Evolutionary conservation across 2,888 invertebrate species (phyloP), one percentile per base, ranked within the genome.

Genomic region (Caenorhabditis imperialis): DNA sequence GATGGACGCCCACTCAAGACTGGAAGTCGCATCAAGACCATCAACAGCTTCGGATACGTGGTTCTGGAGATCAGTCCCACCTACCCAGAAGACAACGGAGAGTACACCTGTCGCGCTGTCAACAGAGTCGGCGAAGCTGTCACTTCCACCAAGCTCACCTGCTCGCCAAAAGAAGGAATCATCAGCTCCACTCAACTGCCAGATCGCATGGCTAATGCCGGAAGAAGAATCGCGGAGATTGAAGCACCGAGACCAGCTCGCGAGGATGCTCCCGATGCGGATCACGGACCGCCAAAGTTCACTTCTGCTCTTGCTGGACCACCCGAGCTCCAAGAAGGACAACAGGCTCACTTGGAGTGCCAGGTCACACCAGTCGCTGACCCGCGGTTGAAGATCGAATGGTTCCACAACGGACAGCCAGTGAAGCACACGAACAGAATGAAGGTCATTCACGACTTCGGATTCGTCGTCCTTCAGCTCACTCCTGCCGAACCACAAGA

Each of bases 1-100:
- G 95, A 96, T 88, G 95, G 95, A 27, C 92, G 93, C 83, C 93
- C 95, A 33, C 93, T 96, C 85, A 93, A 94, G 2, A 94, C 94
- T 10, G 95, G 95, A 72, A 94, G 94, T 5, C 92, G 96, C 88
- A 93, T 96, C 81, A 96, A 96, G 89, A 96, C 96, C 0, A 95
- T 96, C 83, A 94, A 95, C 87, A 97, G 98, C 88, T 97, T 98
- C 90, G 97, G 98, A 60, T 96, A 95, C 89, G 96, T 97, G 6
- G 96, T 97, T 83, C 91, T 99, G 76, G 98, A 98, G 91, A 93
- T 98, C 62, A 93, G 94, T 48, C 96, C 95, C 75, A 94, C 96
- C 69, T 95, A 95, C 86, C 94, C 94, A 89, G 92, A 95, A 61
- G 98, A 98, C 89, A 93, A 79, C 25, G 87, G 87, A 51, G 86